Evolutionary conservation across 2,113 vertebrate genomes (phyloP).

Genomic region (Glareola pratincola): DNA sequence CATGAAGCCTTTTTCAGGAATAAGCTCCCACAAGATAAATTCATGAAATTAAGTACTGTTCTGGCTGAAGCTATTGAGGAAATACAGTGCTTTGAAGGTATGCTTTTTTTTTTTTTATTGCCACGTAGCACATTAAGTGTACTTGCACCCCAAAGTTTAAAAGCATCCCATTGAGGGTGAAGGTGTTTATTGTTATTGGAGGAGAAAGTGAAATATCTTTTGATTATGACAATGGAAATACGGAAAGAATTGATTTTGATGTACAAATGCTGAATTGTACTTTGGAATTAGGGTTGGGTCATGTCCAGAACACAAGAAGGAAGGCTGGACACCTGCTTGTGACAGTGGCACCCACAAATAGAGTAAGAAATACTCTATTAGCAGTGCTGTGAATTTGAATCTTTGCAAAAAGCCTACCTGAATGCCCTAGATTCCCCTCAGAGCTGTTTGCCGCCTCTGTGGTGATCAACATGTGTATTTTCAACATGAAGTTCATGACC

Average conservation of each 20-base stretch:
- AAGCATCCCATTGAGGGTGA: neutral
- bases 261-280: neutral
- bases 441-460: neutral
- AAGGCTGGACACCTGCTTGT: neutral
- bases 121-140: neutral
- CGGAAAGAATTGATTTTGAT: neutral
- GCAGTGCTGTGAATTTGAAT: neutral
- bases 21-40: neutral
- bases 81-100: neutral
- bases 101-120: neutral
- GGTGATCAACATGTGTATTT: accelerated
- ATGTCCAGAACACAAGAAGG: neutral
- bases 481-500: neutral
- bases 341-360: neutral
- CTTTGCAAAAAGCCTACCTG: neutral
- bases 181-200: neutral
- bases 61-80: neutral
- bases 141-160: neutral
- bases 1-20: neutral
- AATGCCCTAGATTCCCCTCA: neutral
- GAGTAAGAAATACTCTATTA: neutral
- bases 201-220: neutral
- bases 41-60: neutral
- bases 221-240: neutral
- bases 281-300: neutral